Conservation (phyloP, 2,113 vertebrate genomes). For the Xiphorhynchus elegans region DNA sequence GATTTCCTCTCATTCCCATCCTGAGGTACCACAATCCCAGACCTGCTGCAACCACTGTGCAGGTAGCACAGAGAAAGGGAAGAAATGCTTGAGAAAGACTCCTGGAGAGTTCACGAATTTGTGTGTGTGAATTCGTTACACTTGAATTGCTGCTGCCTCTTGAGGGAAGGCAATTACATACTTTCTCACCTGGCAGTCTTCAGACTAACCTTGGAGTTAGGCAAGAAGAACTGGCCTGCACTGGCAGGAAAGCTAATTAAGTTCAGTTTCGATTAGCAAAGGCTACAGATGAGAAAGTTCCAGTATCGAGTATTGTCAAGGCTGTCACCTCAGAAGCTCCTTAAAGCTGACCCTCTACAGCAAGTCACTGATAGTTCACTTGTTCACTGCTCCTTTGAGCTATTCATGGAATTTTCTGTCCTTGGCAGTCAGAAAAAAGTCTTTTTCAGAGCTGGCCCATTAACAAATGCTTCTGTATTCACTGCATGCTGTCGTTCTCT, state of each 20-base stretch:
- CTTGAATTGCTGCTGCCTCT: not conserved
- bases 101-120: not conserved
- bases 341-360: not conserved
- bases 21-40: not conserved
- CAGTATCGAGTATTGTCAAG: not conserved
- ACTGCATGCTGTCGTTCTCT: not conserved
- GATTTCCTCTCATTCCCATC: not conserved
- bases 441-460: not conserved
- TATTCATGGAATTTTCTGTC: not conserved
- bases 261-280: not conserved
- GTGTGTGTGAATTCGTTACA: fast-evolving
- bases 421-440: not conserved
- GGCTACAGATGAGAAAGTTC: not conserved
- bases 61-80: not conserved
- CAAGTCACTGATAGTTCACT: not conserved
- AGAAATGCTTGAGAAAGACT: not conserved
- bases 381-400: not conserved
- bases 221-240: not conserved
- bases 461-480: not conserved
- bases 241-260: not conserved
- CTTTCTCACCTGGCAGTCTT: not conserved
- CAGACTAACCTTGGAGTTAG: not conserved
- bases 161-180: not conserved
- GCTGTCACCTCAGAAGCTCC: not conserved
- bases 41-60: not conserved